These are phyloP conservation scores for Prochilodus magdalenae DNA, from an alignment of 2,113 vertebrate species.

Conservation along the genomic window DNA sequence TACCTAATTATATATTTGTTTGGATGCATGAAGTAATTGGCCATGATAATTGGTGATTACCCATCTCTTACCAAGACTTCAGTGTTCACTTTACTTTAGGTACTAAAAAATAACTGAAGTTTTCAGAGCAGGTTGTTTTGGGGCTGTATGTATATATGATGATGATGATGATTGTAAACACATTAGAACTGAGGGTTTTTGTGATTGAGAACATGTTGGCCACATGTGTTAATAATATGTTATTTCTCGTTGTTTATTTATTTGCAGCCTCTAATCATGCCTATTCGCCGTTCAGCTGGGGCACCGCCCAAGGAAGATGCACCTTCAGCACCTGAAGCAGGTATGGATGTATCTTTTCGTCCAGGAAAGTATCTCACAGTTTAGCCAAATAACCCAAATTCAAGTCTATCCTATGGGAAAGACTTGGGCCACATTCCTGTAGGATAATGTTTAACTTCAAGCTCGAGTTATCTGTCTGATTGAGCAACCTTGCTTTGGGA, in stretches of 20 bases:
- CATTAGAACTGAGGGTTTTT: no score
- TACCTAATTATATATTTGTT: not conserved
- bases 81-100: not conserved
- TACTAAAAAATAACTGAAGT: not conserved
- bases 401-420: no score
- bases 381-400: no score
- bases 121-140: not conserved
- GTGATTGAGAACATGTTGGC: no score
- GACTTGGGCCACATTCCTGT: no score
- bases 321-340: constrained; percentile 83
- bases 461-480: no score
- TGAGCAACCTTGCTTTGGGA: no score
- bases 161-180: no score
- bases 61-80: not conserved
- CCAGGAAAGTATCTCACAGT: no score
- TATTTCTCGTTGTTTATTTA: not conserved
- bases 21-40: not conserved
- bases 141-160: no score
- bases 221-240: not conserved
- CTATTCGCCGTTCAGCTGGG: constrained; percentile 89
- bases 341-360: constrained; percentile 59
- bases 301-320: constrained; percentile 87
- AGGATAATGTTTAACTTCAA: no score
- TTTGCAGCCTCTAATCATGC: constrained; percentile 78
- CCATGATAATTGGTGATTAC: not conserved